phyloP scores from a whole-genome alignment of 1,140 invertebrate species.

The Nautilus pompilius region DNA sequence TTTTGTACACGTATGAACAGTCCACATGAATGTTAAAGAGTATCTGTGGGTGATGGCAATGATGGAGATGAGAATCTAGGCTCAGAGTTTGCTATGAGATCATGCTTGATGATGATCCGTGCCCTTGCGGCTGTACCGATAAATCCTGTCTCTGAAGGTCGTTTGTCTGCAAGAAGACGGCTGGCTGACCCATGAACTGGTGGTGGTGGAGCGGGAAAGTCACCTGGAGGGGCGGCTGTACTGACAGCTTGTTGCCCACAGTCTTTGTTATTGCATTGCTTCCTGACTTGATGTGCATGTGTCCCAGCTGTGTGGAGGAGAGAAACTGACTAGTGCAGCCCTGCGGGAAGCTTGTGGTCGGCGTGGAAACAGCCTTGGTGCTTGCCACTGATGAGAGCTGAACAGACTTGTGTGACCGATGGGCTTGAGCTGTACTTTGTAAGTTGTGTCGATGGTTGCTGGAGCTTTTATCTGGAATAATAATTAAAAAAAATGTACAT shows the following conservation, averaged over 20 bases:
- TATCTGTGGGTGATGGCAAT: background rate
- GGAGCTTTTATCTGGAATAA: background rate
- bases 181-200: background rate
- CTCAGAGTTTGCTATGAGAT: constrained; percentile 1
- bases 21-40: background rate
- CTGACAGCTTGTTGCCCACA: background rate
- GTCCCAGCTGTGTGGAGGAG: background rate
- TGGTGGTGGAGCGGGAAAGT: background rate
- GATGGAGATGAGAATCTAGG: background rate
- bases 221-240: background rate
- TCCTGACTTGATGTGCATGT: background rate
- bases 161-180: background rate
- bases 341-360: background rate
- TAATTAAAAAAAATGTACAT: background rate
- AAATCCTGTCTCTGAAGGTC: background rate
- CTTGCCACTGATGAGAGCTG: background rate
- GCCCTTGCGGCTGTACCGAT: background rate
- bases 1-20: background rate
- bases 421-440: background rate
- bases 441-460: background rate
- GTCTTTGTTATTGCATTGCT: constrained; percentile 1
- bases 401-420: background rate
- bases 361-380: background rate
- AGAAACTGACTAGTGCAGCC: background rate
- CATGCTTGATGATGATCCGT: background rate